Evolutionary conservation across 2,113 vertebrate genomes (phyloP), one percentile per base, ranked within the genome.

Genomic region (Coturnix japonica): DNA sequence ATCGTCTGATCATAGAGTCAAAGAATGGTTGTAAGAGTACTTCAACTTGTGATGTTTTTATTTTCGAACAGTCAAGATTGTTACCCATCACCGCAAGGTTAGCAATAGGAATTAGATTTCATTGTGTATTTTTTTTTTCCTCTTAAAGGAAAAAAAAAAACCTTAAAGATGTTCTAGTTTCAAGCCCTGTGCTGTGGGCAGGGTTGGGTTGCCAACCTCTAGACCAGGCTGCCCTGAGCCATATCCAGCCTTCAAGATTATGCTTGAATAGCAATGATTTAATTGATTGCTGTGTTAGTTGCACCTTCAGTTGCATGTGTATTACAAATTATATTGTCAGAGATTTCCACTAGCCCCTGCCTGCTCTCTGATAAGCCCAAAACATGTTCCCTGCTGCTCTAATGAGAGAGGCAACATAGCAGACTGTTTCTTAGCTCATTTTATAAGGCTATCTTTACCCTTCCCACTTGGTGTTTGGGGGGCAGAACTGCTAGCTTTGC

Each of bases 21-120:
- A 14, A 26, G 25, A 51, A 14, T 28, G 51, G 25, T 28, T 53
- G 51, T n/a, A n/a, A n/a, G n/a, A n/a, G n/a, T n/a, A 96, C 96
- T 88, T 93, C 21, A 91, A 92, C 86, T 92, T 95, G 83, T 94
- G 95, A 93, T 96, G 94, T 57, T 53, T 53, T 83, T 41, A 13
- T 12, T 91, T 91, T 91, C 44, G 82, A 84, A 93, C 94, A 96
- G 91, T 92, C 96, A 87, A 72, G 96, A 97, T 95, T 93, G 91
- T 95, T 94, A 95, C 96, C 96, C 89, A 91, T 94, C 95, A 95
- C 96, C 88, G 71, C 96, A 95, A 94, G 87, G 92, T 96, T 81
- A 96, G 95, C 94, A 95, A 96, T 92, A 95, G 82, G 88, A 96
- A 94, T 97, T 96, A 94, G 91, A 97, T 94, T 97, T 97, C 93